These are phyloP conservation scores for Unio pictorum DNA, from an alignment of 2,888 invertebrate genomes.

Conservation along the genomic window DNA sequence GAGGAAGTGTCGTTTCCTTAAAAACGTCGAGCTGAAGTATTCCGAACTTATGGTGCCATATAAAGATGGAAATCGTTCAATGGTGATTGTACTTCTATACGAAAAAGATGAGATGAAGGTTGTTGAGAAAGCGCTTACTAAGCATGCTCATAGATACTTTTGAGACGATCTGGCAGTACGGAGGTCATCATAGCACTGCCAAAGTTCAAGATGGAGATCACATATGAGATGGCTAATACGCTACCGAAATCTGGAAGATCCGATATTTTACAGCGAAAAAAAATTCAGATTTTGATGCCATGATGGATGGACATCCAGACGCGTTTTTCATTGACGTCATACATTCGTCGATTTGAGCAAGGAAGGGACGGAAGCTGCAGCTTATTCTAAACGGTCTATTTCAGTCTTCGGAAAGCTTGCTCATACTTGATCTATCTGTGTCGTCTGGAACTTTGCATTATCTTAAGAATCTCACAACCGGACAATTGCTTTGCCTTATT, in stretches of 20 bases:
- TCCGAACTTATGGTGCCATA: slow-evolving; percentile 85
- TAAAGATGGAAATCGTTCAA: slow-evolving; percentile 22
- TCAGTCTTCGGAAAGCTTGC: too few relatives aligned
- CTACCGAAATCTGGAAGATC: slow-evolving; percentile 44
- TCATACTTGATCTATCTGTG: too few relatives aligned
- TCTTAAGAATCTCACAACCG: too few relatives aligned
- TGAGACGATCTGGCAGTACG: slow-evolving; percentile 2
- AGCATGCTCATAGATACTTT: slow-evolving; percentile 2
- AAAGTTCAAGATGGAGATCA: slow-evolving; percentile 45
- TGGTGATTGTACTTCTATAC: slow-evolving; percentile 32
- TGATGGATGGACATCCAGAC: slow-evolving; percentile 14
- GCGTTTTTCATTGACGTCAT: slow-evolving; percentile 27
- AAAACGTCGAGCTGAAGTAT: slow-evolving; percentile 78
- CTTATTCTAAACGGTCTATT: too few relatives aligned
- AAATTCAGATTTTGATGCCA: slow-evolving; percentile 24
- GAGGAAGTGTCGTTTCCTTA: slow-evolving; percentile 72
- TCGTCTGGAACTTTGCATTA: too few relatives aligned
- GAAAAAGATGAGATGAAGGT: slow-evolving; percentile 22
- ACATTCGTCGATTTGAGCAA: slow-evolving; percentile 34
- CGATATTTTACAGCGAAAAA: slow-evolving; percentile 41
- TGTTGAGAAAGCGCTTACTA: slow-evolving; percentile 20
- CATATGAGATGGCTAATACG: slow-evolving; percentile 26
- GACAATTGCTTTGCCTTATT: too few relatives aligned
- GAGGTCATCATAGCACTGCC: slow-evolving; percentile 41
- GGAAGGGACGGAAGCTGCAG: slow-evolving; percentile 15